Conservation (phyloP, 2,888 invertebrate genomes). For the Eupithecia dodoneata region DNA sequence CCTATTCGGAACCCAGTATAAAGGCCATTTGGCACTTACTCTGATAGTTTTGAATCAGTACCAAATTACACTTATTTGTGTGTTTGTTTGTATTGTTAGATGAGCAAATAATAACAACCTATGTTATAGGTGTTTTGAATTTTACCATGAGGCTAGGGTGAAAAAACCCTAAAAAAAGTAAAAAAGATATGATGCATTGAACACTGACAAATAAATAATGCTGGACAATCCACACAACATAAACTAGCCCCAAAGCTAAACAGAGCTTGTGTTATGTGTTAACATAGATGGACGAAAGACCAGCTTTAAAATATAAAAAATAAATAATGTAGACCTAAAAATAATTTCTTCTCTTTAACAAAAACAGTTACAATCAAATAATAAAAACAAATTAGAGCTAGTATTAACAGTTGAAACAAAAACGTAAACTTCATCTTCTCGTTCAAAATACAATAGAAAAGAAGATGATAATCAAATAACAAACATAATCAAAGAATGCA, state of each 20-base stretch:
- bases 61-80: constrained; percentile 67
- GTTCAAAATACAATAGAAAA: not conserved
- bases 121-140: not conserved
- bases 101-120: not conserved
- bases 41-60: constrained; percentile 64
- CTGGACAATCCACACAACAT: no score
- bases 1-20: not conserved
- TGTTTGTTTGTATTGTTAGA: constrained; percentile 59
- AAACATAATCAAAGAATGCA: constrained; percentile 32
- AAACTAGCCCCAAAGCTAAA: no score
- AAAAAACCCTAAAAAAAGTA: not conserved
- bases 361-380: no score
- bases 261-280: no score
- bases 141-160: not conserved
- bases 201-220: not conserved
- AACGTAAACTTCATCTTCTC: not conserved
- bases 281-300: not conserved
- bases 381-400: no score
- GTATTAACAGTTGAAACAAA: not conserved
- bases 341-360: no score
- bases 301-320: not conserved
- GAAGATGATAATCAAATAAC: not conserved
- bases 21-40: constrained; percentile 42
- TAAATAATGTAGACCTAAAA: no score
- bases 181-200: not conserved